phyloP scores from a whole-genome alignment of 1,140 invertebrate species.

The Aphis craccivora region DNA sequence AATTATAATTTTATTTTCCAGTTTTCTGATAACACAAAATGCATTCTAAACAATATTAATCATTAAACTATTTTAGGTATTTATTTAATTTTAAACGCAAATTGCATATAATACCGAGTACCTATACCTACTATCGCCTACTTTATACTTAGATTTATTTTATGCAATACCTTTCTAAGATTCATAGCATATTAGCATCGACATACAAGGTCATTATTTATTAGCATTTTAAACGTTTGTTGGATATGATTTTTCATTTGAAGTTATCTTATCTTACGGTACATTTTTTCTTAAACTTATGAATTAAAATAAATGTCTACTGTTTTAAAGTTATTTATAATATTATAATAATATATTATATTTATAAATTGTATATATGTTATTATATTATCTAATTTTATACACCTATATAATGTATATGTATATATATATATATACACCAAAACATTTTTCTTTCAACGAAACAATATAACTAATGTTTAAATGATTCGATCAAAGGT shows the following conservation, averaged over 20 bases:
- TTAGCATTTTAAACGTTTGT: not conserved
- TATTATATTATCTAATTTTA: not conserved
- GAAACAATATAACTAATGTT: not conserved
- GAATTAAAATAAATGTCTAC: not conserved
- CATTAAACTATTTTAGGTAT: constrained; percentile 1
- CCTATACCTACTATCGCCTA: not conserved
- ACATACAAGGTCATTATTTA: not conserved
- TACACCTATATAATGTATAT: too few relatives aligned
- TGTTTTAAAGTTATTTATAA: not conserved
- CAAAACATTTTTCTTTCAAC: not conserved
- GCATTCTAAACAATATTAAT: not conserved
- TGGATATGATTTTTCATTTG: not conserved
- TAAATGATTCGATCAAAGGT: not conserved
- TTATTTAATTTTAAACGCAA: not conserved
- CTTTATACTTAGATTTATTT: not conserved
- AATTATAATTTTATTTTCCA: constrained; percentile 10
- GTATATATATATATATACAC: not conserved
- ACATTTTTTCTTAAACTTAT: not conserved
- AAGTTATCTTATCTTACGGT: not conserved
- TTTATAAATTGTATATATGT: not conserved
- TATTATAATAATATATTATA: not conserved
- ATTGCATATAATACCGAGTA: not conserved
- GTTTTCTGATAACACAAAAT: not conserved
- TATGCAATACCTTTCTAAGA: constrained; percentile 1
- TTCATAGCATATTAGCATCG: not conserved